A percentile compares a stretch with the other conserved stretches of the same genome.
Conservation (phyloP, 2,113 vertebrate genomes). For the Sinocyclocheilus anshuiensis region DNA sequence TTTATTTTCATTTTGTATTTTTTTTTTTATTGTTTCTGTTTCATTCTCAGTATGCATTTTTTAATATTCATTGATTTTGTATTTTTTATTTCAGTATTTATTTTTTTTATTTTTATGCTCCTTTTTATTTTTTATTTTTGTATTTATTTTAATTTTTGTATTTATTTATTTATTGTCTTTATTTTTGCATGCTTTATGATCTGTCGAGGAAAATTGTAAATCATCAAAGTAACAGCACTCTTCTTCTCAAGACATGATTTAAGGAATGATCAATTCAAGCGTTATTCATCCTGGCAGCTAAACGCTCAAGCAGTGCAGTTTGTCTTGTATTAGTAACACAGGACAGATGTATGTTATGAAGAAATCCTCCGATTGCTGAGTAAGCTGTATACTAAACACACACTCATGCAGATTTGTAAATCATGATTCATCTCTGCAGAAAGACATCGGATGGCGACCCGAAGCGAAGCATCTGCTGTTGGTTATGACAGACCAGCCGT, state of each 20-base stretch:
- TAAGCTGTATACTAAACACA: not conserved
- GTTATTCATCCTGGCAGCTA: not conserved
- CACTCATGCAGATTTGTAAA: not conserved
- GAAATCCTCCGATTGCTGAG: not conserved
- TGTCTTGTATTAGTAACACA: not conserved
- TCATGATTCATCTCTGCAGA: slow-evolving; percentile 69
- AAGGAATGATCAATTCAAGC: not conserved
- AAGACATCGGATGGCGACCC: slow-evolving; percentile 90
- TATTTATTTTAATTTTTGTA: no score
- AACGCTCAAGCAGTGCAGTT: not conserved
- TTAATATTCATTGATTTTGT: no score
- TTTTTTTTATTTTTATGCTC: no score
- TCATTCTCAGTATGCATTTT: no score
- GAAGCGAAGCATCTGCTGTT: slow-evolving; percentile 92
- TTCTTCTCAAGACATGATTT: not conserved
- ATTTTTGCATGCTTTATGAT: not conserved
- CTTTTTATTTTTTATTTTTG: not conserved
- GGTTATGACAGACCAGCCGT: slow-evolving; percentile 97
- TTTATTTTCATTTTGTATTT: not conserved
- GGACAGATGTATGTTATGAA: not conserved
- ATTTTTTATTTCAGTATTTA: no score
- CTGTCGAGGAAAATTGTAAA: not conserved
- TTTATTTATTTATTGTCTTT: not conserved
- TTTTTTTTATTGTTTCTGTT: not conserved
- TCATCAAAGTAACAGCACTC: not conserved